Percentiles rank a stretch among this genome's conserved stretches.
Conservation (phyloP, 2,888 invertebrate genomes). For the Ryuthela nishihirai region DNA sequence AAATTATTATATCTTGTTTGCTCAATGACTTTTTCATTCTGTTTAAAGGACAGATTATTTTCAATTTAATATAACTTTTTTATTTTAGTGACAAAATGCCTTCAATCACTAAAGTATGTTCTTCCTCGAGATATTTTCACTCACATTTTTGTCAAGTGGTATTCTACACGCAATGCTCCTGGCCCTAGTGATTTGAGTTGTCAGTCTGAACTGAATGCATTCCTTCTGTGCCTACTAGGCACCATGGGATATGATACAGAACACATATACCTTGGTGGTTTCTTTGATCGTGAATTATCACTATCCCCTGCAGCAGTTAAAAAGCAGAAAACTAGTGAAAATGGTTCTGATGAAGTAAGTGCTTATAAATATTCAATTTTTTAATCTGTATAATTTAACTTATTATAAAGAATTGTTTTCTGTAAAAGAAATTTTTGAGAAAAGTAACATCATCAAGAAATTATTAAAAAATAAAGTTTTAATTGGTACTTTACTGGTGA, state of each 20-base stretch:
- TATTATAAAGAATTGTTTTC: too few species aligned
- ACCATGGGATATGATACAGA: slow-evolving; percentile 70
- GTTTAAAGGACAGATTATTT: too few species aligned
- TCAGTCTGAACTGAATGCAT: slow-evolving; percentile 75
- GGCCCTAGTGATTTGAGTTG: slow-evolving; percentile 72
- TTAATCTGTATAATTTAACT: background rate
- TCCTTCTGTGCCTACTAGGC: slow-evolving; percentile 59
- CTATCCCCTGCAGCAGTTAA: slow-evolving; percentile 61
- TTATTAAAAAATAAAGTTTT: background rate
- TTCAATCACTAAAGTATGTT: slow-evolving; percentile 67
- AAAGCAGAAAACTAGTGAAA: slow-evolving; percentile 72
- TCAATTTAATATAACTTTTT: slow-evolving; percentile 51
- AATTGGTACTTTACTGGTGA: too few species aligned
- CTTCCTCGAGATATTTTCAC: slow-evolving; percentile 71
- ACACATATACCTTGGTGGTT: slow-evolving; percentile 54
- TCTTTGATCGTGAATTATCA: slow-evolving; percentile 51
- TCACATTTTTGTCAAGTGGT: slow-evolving; percentile 77
- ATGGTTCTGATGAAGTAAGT: slow-evolving; percentile 63
- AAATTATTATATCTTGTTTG: too few species aligned
- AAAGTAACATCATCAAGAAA: too few species aligned
- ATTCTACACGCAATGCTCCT: slow-evolving; percentile 79
- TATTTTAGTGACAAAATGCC: slow-evolving; percentile 63
- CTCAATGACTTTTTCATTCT: too few species aligned
- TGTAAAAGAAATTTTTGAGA: too few species aligned
- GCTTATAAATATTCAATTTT: background rate